A percentile compares a stretch with the other conserved stretches of the same genome.
Conservation (phyloP, 2,888 invertebrate genomes). For the Drosophila setosimentum region DNA sequence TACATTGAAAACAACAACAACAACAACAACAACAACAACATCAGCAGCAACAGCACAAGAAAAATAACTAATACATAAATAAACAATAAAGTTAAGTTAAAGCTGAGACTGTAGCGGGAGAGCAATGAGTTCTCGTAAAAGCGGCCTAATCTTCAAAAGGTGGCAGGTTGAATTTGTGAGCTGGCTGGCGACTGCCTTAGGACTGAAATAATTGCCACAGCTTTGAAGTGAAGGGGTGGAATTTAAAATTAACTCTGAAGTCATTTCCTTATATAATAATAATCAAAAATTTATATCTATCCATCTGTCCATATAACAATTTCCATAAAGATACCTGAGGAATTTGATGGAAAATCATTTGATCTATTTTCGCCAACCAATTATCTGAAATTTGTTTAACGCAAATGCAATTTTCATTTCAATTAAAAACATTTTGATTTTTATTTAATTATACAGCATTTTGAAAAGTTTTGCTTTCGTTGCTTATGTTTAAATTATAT, state of each 20-base stretch:
- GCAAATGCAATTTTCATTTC: slow-evolving; percentile 15
- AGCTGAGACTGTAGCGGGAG: slow-evolving; percentile 1
- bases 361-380: neutral
- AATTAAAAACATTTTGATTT: neutral
- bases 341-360: neutral
- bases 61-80: slow-evolving; percentile 55
- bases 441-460: slow-evolving; percentile 38
- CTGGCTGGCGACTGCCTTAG: neutral
- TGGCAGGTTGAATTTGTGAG: slow-evolving; percentile 12
- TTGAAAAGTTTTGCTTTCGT: slow-evolving; percentile 4
- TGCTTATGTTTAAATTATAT: slow-evolving; percentile 29
- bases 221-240: slow-evolving; percentile 8
- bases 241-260: slow-evolving; percentile 1
- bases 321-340: neutral
- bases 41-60: slow-evolving; percentile 10
- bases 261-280: neutral
- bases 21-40: neutral
- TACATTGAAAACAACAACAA: slow-evolving; percentile 20
- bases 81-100: slow-evolving; percentile 67
- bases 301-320: neutral
- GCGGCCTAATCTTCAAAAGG: slow-evolving; percentile 16
- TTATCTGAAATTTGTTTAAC: neutral
- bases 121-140: slow-evolving; percentile 22
- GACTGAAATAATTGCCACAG: slow-evolving; percentile 19
- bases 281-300: neutral